phyloP scores from a whole-genome alignment of 35 echinoderm and acorn worm genomes.

The Amphiura filiformis region DNA sequence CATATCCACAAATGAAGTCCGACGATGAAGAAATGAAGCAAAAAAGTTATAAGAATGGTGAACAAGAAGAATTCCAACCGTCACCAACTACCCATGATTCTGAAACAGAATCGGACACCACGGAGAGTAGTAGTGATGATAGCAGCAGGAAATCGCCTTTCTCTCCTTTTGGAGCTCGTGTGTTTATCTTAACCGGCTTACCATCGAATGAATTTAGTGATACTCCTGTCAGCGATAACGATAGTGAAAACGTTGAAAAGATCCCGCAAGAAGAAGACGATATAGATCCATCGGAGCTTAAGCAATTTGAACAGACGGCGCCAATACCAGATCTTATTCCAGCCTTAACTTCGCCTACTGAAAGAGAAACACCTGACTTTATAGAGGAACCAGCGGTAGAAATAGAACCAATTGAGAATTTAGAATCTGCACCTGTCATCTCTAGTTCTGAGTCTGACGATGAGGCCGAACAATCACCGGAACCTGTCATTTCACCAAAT shows the following conservation, averaged over 20 bases:
- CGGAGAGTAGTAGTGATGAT: not conserved
- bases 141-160: not conserved
- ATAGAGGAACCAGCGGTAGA: not conserved
- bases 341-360: not conserved
- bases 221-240: not conserved
- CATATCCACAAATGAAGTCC: too few species aligned
- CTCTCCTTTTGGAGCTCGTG: not conserved
- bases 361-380: not conserved
- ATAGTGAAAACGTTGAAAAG: not conserved
- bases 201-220: not conserved
- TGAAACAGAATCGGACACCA: not conserved
- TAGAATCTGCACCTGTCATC: not conserved
- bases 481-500: not conserved
- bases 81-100: not conserved
- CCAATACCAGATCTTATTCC: not conserved
- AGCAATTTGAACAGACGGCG: not conserved
- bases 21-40: not conserved
- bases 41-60: not conserved
- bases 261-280: not conserved
- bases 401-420: not conserved
- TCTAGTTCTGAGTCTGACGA: not conserved
- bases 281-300: not conserved
- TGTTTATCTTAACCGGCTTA: not conserved
- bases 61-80: not conserved
- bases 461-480: not conserved